A percentile compares a stretch with the other conserved stretches of the same genome.
Evolutionary conservation across 1,140 invertebrate genomes (phyloP).

Genomic region (Eufriesea mexicana): DNA sequence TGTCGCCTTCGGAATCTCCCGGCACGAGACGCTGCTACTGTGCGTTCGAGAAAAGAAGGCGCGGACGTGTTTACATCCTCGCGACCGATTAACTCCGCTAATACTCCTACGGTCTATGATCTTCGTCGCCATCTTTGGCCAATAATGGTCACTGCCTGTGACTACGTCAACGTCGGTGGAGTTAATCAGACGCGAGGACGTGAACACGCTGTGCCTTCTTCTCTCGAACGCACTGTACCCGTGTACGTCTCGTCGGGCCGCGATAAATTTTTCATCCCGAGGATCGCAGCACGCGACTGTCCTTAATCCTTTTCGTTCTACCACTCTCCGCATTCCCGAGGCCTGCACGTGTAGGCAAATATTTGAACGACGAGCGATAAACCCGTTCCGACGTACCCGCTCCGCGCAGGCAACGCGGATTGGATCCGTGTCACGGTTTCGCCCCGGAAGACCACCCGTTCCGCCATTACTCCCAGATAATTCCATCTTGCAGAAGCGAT

Average conservation of each 20-base stretch:
- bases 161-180: too few relatives aligned
- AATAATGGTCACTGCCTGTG: too few relatives aligned
- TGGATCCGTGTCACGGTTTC: neutral
- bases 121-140: too few relatives aligned
- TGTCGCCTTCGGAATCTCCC: slow-evolving; percentile 6
- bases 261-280: slow-evolving; percentile 22
- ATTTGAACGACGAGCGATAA: slow-evolving; percentile 1
- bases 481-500: neutral
- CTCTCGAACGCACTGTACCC: too few relatives aligned
- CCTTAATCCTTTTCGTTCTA: neutral
- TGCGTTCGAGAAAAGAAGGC: too few relatives aligned
- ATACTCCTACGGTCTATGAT: too few relatives aligned
- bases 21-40: too few relatives aligned
- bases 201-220: too few relatives aligned
- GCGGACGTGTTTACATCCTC: too few relatives aligned
- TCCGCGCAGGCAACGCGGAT: too few relatives aligned
- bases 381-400: neutral
- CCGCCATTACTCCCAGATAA: neutral
- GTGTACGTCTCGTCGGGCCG: neutral
- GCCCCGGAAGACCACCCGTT: neutral
- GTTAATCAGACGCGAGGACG: too few relatives aligned
- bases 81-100: too few relatives aligned
- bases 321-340: neutral
- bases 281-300: neutral
- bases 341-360: neutral